A percentile compares a stretch with the other conserved stretches of the same genome.
These are phyloP conservation scores for Campoletis raptor DNA, from an alignment of 2,888 invertebrate genomes.

Conservation along the genomic window DNA sequence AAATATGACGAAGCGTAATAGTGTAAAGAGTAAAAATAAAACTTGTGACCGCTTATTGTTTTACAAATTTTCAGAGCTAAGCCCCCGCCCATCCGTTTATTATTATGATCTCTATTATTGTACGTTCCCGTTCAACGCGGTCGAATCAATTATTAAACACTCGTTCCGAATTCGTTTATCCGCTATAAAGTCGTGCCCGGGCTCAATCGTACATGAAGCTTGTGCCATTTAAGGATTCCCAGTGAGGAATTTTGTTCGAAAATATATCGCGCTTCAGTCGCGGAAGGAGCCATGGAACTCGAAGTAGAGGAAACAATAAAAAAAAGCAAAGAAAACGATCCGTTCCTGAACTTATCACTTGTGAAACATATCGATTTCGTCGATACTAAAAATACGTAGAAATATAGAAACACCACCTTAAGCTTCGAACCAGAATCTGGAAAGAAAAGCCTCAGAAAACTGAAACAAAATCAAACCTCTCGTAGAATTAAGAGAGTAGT, in stretches of 20 bases:
- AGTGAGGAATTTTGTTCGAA: conserved; percentile 14
- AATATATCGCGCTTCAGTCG: conserved; percentile 5
- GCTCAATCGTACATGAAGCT: conserved; percentile 14
- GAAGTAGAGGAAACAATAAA: not conserved
- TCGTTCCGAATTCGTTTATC: conserved; percentile 41
- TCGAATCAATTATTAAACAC: conserved; percentile 50
- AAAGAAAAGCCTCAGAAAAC: not conserved
- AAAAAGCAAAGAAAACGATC: not conserved
- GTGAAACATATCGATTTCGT: not conserved
- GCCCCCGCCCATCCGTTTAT: conserved; percentile 42
- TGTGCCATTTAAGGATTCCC: conserved; percentile 31
- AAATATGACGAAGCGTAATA: not conserved
- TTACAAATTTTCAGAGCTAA: conserved; percentile 37
- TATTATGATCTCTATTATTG: conserved; percentile 51
- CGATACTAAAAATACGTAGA: not conserved
- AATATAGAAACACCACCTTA: not conserved
- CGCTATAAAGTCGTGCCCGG: conserved; percentile 9
- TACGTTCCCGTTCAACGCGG: conserved; percentile 18
- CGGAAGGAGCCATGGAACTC: not conserved
- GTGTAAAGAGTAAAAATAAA: not conserved
- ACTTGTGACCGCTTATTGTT: conserved; percentile 15
- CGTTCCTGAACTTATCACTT: not conserved
- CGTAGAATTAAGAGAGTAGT: not conserved
- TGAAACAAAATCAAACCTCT: not conserved
- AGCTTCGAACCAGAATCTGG: not conserved